Evolutionary conservation across 64 coral and sea anemone species (phyloP).

Genomic region (Montipora capricornis): DNA sequence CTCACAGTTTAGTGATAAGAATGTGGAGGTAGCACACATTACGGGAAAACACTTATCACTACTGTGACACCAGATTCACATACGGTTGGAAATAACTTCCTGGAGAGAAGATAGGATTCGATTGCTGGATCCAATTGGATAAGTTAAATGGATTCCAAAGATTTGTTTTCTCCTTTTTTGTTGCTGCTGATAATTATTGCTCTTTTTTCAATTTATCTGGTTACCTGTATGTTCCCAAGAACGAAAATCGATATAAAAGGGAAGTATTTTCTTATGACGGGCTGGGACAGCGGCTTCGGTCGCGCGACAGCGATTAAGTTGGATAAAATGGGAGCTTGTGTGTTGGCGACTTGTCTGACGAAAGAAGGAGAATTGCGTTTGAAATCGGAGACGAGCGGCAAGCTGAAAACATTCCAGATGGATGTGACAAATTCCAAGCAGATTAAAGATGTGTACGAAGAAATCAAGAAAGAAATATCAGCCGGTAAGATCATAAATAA

Average conservation of each 20-base stretch:
- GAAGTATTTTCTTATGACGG: conserved; percentile 74
- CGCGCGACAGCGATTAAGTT: conserved; percentile 53
- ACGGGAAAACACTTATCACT: too few species aligned
- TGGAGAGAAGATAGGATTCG: too few species aligned
- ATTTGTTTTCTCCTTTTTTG: neutral
- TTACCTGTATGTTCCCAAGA: neutral
- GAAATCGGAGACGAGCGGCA: conserved; percentile 22
- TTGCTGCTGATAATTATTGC: conserved; percentile 10
- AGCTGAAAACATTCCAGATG: conserved; percentile 33
- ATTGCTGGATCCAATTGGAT: too few species aligned
- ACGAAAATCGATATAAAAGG: conserved; percentile 28
- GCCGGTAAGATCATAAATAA: neutral
- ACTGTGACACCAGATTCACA: too few species aligned
- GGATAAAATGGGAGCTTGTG: conserved; percentile 62
- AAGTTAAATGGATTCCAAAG: neutral
- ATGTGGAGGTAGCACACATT: too few species aligned
- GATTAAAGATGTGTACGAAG: conserved; percentile 58
- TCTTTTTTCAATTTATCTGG: neutral
- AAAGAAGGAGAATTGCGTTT: conserved; percentile 48
- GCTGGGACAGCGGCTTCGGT: conserved; percentile 81
- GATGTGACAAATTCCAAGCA: conserved; percentile 64
- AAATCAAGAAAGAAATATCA: conserved; percentile 46
- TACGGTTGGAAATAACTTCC: too few species aligned
- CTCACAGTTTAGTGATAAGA: too few species aligned
- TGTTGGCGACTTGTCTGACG: conserved; percentile 76